A percentile compares a stretch with the other conserved stretches of the same genome.
Evolutionary conservation across 2,797 vertebrate genomes (phyloP).

Genomic region (Harpagifer antarcticus): DNA sequence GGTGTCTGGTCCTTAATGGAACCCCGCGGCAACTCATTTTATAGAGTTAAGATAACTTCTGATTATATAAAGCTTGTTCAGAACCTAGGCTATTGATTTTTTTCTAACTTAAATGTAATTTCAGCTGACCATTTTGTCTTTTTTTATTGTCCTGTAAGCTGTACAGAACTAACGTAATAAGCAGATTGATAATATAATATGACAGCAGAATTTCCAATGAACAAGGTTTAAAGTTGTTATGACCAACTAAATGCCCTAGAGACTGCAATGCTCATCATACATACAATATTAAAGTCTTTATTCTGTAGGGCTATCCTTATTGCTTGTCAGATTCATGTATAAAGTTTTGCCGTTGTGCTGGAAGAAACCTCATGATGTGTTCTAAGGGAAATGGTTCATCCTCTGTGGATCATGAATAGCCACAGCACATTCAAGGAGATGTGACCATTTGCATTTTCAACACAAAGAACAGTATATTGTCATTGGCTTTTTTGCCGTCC

Average conservation of each 20-base stretch:
- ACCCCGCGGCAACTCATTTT: conserved; percentile 24
- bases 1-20: conserved; percentile 25
- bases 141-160: not conserved
- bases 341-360: not conserved
- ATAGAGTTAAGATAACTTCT: conserved; percentile 1
- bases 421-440: not conserved
- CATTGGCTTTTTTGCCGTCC: not conserved
- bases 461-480: not conserved
- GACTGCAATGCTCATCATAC: not conserved
- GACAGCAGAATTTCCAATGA: conserved; percentile 15
- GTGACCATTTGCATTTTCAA: not conserved
- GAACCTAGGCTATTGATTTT: conserved; percentile 20
- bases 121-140: not conserved
- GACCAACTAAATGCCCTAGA: not conserved
- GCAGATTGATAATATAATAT: too few relatives aligned
- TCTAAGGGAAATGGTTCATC: not conserved
- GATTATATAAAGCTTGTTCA: conserved; percentile 1
- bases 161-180: not conserved
- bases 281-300: not conserved
- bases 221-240: conserved; percentile 5
- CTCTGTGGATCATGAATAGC: not conserved
- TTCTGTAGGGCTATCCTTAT: not conserved
- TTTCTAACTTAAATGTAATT: conserved; percentile 3
- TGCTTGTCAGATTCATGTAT: not conserved
- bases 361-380: not conserved